phyloP scores from a whole-genome alignment of 2,113 vertebrate genomes.

The Addax nasomaculatus region DNA sequence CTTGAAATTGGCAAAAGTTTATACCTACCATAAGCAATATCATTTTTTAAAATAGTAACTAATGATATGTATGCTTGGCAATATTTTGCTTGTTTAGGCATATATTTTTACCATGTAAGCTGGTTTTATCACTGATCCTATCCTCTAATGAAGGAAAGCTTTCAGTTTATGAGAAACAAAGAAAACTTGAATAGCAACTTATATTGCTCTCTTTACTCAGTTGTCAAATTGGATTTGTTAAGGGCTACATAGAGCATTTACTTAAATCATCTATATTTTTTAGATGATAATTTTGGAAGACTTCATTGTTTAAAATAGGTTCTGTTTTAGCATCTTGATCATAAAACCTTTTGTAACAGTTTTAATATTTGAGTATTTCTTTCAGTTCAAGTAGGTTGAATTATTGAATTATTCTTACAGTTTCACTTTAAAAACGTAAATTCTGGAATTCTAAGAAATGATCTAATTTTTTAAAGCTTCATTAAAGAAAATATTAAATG shows the following conservation, averaged over 20 bases:
- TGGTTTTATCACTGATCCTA: background rate
- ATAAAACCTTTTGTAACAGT: background rate
- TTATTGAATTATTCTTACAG: background rate
- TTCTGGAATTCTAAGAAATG: constrained; percentile 30
- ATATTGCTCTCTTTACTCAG: background rate
- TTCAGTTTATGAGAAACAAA: background rate
- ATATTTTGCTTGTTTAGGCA: background rate
- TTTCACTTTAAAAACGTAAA: constrained; percentile 8
- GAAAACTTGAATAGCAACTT: background rate
- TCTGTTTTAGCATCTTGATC: background rate
- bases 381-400: background rate
- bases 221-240: background rate
- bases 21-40: background rate
- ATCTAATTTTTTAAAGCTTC: background rate
- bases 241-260: background rate
- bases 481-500: constrained; percentile 28
- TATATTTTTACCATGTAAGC: background rate
- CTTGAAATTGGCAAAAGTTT: background rate
- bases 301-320: constrained; percentile 23
- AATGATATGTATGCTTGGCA: background rate
- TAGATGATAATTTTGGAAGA: background rate
- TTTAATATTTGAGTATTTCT: constrained; percentile 9
- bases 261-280: background rate
- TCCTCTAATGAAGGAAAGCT: background rate
- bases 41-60: background rate